Base-by-base conservation (phyloP, 2,113 vertebrate genomes). In the Cinclus cinclus region DNA sequence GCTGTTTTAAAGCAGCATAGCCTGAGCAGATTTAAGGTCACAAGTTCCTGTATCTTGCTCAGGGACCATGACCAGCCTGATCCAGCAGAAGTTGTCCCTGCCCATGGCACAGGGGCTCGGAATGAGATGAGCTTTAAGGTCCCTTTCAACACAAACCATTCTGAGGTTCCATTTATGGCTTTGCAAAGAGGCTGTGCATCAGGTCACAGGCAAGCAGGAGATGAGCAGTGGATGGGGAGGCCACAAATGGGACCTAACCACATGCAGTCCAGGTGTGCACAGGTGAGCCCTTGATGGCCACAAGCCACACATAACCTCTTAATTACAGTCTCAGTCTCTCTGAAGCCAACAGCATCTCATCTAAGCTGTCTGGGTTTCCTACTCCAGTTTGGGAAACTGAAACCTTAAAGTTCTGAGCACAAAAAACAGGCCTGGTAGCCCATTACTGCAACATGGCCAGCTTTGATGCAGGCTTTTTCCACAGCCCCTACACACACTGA, bases 271-370 rank as follows among this genome's bases (percentile, higher is more conserved):
- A 0, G 17, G 15, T 6, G 13, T 10, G 15, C 30, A 6, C 27
- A 18, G 17, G 14, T 3, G 6, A 77, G 31, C 6, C 28, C 27
- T 53, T n/a, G 19, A 17, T 58, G 56, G 7, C 52, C 56, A 31
- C 6, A 0, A 22, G 6, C 28, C 1, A 2, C 28, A 11, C 39
- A 8, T 18, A 14, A 23, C 10, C 28, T 14, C 5, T 0, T 6
- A 7, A 68, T 68, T 69, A 83, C 58, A 64, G 24, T 5, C 15
- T n/a, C 42, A 6, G 12, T 39, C 14, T 4, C 0, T 0, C 30
- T 39, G 53, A 60, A n/a, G 52, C 28, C 47, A 59, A 3, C 20
- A 75, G 33, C 25, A 80, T 31, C 47, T 18, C 35, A 2, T 5
- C 33, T 39, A 10, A 18, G 7, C 39, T 35, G 3, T 31, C 39